Conservation (phyloP, 2,797 vertebrate species). For the Acestrorhynchus altus region DNA sequence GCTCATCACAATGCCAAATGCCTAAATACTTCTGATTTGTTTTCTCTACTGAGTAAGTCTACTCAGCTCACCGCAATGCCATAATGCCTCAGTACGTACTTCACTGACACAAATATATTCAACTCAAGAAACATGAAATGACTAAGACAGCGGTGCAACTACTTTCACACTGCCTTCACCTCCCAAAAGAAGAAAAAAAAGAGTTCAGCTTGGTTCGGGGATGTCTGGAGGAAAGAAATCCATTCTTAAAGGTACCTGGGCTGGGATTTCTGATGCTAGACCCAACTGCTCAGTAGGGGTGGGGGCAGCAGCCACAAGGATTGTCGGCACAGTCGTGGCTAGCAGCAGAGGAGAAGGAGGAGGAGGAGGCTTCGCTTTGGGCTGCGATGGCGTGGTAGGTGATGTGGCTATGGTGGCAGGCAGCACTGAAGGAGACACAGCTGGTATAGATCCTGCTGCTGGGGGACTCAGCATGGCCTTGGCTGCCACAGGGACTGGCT, state of each 20-base stretch:
- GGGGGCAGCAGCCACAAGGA: slow-evolving; percentile 86
- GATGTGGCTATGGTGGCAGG: slow-evolving; percentile 68
- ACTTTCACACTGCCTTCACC: background rate
- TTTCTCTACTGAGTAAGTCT: background rate
- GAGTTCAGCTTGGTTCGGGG: background rate
- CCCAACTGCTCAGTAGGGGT: slow-evolving; percentile 76
- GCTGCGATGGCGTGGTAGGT: slow-evolving; percentile 77
- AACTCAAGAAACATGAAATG: slow-evolving; percentile 3
- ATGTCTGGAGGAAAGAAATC: slow-evolving; percentile 44
- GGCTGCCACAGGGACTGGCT: slow-evolving; percentile 67
- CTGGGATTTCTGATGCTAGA: slow-evolving; percentile 84
- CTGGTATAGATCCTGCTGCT: slow-evolving; percentile 66
- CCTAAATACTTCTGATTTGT: background rate
- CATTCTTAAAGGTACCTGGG: slow-evolving; percentile 84
- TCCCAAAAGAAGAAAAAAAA: too few species aligned
- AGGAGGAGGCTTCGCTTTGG: slow-evolving; percentile 78
- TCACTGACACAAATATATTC: background rate
- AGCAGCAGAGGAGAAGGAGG: slow-evolving; percentile 66
- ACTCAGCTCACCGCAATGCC: background rate
- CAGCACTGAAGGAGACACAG: slow-evolving; percentile 36
- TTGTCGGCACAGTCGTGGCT: slow-evolving; percentile 86
- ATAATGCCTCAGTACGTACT: background rate
- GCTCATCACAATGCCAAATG: background rate
- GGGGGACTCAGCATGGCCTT: slow-evolving; percentile 67
- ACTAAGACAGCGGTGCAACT: background rate